Conservation (phyloP, 2,113 vertebrate genomes). For the Syngnathus floridae region DNA sequence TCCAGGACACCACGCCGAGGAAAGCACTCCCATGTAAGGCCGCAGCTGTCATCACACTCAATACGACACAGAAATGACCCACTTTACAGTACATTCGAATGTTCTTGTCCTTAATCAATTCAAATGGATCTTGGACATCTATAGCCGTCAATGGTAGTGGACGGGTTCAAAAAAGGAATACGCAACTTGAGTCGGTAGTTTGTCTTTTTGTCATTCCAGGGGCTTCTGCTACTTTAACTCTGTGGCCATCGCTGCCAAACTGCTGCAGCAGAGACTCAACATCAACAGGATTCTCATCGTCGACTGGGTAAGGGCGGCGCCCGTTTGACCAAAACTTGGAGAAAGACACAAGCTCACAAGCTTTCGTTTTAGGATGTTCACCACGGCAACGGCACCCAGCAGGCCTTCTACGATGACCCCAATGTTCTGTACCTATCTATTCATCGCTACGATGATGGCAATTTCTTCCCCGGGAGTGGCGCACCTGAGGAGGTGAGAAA, state of each 20-base stretch:
- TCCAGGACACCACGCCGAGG: conserved; percentile 94
- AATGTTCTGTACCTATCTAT: conserved; percentile 88
- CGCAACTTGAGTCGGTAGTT: too few relatives aligned
- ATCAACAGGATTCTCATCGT: conserved; percentile 88
- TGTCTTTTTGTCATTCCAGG: conserved; percentile 64
- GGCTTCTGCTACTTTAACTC: conserved; percentile 98
- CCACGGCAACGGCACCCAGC: conserved; percentile 80
- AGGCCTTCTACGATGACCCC: conserved; percentile 89
- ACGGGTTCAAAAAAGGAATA: too few relatives aligned
- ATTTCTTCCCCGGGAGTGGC: conserved; percentile 95
- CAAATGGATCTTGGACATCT: too few relatives aligned
- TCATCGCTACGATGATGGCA: conserved; percentile 94
- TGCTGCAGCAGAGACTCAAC: conserved; percentile 78
- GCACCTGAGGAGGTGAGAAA: conserved; percentile 84
- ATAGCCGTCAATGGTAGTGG: too few relatives aligned
- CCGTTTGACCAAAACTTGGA: neutral
- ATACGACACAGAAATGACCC: conserved; percentile 11
- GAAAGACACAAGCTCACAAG: neutral
- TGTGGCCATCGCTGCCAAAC: conserved; percentile 85
- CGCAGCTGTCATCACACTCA: conserved; percentile 8
- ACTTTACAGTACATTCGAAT: conserved; percentile 15
- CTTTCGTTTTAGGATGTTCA: conserved; percentile 66
- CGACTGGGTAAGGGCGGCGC: conserved; percentile 81
- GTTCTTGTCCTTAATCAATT: neutral
- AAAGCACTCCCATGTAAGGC: conserved; percentile 96